These are phyloP conservation scores for Danio kyathit DNA, from an alignment of 2,797 vertebrate species.

Conservation along the genomic window DNA sequence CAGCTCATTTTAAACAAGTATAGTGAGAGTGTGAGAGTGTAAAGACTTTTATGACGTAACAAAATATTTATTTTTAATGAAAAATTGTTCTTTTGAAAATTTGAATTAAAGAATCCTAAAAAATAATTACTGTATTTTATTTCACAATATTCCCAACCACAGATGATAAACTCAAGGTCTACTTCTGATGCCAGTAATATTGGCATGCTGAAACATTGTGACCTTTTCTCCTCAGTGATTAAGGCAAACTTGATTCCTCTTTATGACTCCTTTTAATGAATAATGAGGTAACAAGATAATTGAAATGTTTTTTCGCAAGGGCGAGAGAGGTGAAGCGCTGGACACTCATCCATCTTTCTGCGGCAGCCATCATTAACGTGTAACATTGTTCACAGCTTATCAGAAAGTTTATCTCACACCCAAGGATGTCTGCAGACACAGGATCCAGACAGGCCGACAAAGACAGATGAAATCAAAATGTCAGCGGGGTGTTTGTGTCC, in stretches of 20 bases:
- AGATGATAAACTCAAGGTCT: too few relatives aligned
- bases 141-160: too few relatives aligned
- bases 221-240: not conserved
- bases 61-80: too few relatives aligned
- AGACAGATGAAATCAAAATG: slow-evolving; percentile 72
- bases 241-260: not conserved
- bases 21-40: too few relatives aligned
- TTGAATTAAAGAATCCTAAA: too few relatives aligned
- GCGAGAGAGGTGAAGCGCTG: slow-evolving; percentile 10
- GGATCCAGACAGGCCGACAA: slow-evolving; percentile 68
- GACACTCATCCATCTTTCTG: slow-evolving; percentile 45
- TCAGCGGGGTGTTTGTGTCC: slow-evolving; percentile 54
- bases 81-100: not conserved
- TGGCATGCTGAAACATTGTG: too few relatives aligned
- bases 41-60: too few relatives aligned
- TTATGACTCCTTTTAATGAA: not conserved
- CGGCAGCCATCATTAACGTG: slow-evolving; percentile 67
- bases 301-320: slow-evolving; percentile 35
- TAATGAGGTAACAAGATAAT: not conserved
- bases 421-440: slow-evolving; percentile 68
- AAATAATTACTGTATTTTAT: not conserved
- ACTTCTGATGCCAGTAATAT: not conserved
- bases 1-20: too few relatives aligned
- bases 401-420: slow-evolving; percentile 76
- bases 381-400: slow-evolving; percentile 83